Evolutionary conservation across 2,797 vertebrate species (phyloP).

Genomic region (Gephyroberyx darwinii): DNA sequence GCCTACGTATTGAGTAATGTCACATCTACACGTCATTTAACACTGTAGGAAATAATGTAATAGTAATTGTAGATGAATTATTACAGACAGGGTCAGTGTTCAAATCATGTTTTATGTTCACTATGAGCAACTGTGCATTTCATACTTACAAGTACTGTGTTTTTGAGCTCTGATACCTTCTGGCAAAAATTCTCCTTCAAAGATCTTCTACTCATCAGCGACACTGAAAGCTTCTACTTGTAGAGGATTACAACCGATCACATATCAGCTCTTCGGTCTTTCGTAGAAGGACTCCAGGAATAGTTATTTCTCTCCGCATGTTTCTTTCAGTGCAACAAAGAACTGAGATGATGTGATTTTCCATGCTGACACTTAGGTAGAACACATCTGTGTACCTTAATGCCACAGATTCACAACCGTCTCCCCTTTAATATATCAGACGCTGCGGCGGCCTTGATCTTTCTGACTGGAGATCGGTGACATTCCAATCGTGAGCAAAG

Average conservation of each 20-base stretch:
- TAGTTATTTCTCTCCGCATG: constrained; percentile 35
- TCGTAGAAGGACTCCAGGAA: constrained; percentile 39
- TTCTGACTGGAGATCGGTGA: constrained; percentile 38
- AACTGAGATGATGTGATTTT: not conserved
- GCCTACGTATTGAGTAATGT: not conserved
- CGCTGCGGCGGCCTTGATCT: constrained; percentile 22
- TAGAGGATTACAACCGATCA: constrained; percentile 56
- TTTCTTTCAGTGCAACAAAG: not conserved
- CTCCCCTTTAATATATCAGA: constrained; percentile 6
- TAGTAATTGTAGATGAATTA: not conserved
- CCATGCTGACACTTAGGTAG: not conserved
- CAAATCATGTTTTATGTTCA: not conserved
- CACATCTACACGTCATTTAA: not conserved
- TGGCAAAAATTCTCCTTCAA: not conserved
- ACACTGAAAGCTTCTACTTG: constrained; percentile 38
- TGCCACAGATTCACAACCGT: not conserved
- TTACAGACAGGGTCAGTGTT: not conserved
- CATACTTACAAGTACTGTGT: not conserved
- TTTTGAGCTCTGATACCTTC: not conserved
- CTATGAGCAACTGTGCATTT: not conserved
- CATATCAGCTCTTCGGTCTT: constrained; percentile 44
- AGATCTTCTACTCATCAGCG: constrained; percentile 2
- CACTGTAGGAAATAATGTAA: not conserved
- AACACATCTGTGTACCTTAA: not conserved
- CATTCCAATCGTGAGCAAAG: constrained; percentile 42